These are phyloP conservation scores for Phengaris alcon DNA, from an alignment of 2,888 invertebrate genomes.

Conservation along the genomic window DNA sequence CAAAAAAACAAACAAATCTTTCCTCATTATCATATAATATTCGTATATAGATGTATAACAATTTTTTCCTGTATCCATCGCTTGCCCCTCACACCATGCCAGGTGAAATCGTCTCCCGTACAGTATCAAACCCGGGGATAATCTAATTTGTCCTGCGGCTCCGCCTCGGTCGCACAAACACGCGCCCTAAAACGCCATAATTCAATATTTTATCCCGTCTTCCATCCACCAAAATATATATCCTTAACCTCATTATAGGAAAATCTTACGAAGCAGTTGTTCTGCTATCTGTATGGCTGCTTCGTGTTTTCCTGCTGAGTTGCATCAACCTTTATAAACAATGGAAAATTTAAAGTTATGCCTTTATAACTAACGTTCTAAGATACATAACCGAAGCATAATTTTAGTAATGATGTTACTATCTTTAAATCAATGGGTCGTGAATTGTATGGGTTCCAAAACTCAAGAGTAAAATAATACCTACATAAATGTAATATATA, in stretches of 20 bases:
- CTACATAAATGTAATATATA: too few relatives aligned
- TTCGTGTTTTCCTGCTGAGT: background rate
- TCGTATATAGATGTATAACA: too few relatives aligned
- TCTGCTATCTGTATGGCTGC: background rate
- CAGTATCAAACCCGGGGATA: slow-evolving; percentile 1
- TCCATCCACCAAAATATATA: background rate
- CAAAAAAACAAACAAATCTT: too few relatives aligned
- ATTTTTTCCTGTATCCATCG: background rate
- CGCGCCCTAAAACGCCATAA: slow-evolving; percentile 5
- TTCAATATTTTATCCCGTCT: background rate
- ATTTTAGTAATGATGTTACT: background rate
- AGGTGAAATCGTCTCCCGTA: background rate
- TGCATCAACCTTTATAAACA: background rate
- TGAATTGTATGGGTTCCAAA: too few relatives aligned
- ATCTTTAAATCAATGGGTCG: too few relatives aligned
- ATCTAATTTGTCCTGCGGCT: background rate
- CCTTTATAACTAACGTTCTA: background rate
- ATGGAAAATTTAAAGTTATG: background rate
- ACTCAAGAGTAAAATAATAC: too few relatives aligned
- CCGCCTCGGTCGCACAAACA: background rate
- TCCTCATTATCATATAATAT: too few relatives aligned
- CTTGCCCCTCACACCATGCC: background rate
- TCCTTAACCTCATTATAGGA: background rate
- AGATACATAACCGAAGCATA: too few relatives aligned
- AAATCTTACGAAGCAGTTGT: background rate